Conservation (phyloP, 2,888 invertebrate species). For the Ectemnius cavifrons region DNA sequence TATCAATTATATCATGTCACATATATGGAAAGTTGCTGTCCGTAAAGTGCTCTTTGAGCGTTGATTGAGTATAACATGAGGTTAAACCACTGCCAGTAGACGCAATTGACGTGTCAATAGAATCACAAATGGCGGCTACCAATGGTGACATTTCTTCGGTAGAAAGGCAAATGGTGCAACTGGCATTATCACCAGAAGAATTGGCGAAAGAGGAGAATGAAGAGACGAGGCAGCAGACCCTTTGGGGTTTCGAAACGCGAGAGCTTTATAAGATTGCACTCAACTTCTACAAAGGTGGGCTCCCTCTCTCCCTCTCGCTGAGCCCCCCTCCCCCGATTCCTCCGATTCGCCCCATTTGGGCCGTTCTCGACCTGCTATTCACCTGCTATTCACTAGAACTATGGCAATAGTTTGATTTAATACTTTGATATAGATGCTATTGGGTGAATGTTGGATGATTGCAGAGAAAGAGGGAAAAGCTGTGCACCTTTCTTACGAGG, state of each 20-base stretch:
- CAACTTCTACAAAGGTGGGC: conserved; percentile 94
- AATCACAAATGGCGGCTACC: conserved; percentile 72
- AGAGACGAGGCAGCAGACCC: conserved; percentile 67
- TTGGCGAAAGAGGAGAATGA: conserved; percentile 44
- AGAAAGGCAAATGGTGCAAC: conserved; percentile 65
- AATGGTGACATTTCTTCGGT: conserved; percentile 65
- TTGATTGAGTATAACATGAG: not conserved
- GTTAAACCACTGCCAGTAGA: conserved; percentile 7
- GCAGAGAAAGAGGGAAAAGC: conserved; percentile 99
- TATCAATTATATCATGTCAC: too few species aligned
- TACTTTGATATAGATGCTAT: not conserved
- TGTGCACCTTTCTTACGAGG: conserved; percentile 94
- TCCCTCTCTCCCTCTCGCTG: too few species aligned
- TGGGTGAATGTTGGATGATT: conserved; percentile 65
- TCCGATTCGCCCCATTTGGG: too few species aligned
- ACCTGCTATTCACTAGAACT: too few species aligned
- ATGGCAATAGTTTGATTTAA: too few species aligned
- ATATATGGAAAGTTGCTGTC: too few species aligned
- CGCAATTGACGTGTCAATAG: conserved; percentile 65
- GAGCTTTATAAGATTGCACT: conserved; percentile 94
- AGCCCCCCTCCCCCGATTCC: too few species aligned
- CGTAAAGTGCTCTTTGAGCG: too few species aligned
- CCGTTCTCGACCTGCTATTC: too few species aligned
- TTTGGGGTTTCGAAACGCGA: conserved; percentile 78
- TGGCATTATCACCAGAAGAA: conserved; percentile 56